Conservation (phyloP, 2,797 vertebrate genomes). For the Chrosomus eos region DNA sequence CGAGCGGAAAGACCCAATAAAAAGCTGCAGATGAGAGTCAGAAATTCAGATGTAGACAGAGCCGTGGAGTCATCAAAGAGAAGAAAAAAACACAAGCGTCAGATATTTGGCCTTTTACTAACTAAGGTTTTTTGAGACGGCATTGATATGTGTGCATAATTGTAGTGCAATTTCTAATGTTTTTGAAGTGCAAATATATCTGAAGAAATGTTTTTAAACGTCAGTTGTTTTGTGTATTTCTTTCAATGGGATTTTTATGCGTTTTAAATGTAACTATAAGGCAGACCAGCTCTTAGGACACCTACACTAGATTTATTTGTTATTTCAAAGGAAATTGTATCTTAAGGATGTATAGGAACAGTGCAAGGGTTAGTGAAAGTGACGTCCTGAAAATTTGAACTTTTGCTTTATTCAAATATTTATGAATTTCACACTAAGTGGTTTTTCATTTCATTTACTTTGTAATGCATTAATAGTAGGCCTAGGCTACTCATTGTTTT, state of each 20-base stretch:
- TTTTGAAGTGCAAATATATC: slow-evolving; percentile 33
- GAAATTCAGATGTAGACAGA: background rate
- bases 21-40: background rate
- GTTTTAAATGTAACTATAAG: background rate
- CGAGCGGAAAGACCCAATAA: slow-evolving; percentile 26
- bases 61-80: background rate
- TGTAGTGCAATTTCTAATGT: background rate
- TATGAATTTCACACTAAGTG: background rate
- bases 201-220: slow-evolving; percentile 15
- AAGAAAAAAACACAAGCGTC: background rate
- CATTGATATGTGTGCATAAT: background rate
- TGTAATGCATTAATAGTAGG: background rate
- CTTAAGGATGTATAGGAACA: background rate
- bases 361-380: background rate
- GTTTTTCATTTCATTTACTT: too few species aligned
- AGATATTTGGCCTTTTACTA: background rate
- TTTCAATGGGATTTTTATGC: background rate
- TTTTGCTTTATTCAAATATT: background rate
- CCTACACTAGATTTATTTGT: background rate
- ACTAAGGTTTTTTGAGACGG: background rate
- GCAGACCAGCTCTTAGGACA: background rate
- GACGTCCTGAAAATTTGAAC: background rate
- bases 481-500: background rate
- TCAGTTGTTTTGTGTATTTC: background rate
- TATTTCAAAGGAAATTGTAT: background rate